phyloP scores from a whole-genome alignment of 1,140 invertebrate species.

The Camponotus floridanus region DNA sequence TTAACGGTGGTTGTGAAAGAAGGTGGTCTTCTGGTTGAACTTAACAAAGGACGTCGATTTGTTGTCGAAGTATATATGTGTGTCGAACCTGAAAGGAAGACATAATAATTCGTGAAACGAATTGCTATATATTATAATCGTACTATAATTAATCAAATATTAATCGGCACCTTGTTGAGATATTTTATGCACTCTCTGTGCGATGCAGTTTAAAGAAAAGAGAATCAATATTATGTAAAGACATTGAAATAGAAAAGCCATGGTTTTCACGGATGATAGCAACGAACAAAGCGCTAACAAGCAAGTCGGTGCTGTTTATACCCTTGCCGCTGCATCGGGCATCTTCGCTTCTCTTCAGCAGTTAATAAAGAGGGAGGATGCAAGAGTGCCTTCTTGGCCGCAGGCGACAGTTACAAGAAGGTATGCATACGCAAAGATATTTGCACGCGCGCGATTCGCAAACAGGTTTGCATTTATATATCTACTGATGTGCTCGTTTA shows the following conservation, averaged over 20 bases:
- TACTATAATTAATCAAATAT: neutral
- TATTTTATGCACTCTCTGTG: conserved; percentile 1
- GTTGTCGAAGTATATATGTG: neutral
- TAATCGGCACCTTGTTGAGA: neutral
- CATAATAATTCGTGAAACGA: neutral
- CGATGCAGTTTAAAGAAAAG: neutral
- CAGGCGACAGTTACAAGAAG: conserved; percentile 54
- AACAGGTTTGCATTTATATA: conserved; percentile 58
- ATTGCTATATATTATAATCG: neutral
- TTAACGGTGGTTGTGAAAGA: conserved; percentile 37
- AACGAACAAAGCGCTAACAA: neutral
- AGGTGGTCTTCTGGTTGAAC: conserved; percentile 47
- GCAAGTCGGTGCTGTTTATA: conserved; percentile 11
- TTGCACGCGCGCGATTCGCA: conserved; percentile 13
- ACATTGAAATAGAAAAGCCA: conserved; percentile 18
- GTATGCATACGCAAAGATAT: conserved; percentile 40
- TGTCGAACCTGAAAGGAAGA: conserved; percentile 16
- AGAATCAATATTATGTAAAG: conserved; percentile 12
- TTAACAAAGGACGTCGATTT: conserved; percentile 8
- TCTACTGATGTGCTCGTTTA: conserved; percentile 23
- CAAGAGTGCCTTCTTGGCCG: conserved; percentile 19
- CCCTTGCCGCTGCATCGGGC: conserved; percentile 17
- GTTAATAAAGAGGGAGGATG: conserved; percentile 22
- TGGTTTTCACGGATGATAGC: neutral
- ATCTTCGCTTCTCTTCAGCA: neutral